Percentiles rank a stretch among this genome's conserved stretches.
Evolutionary conservation across 2,797 vertebrate species (phyloP).

Genomic region (Channa striata): DNA sequence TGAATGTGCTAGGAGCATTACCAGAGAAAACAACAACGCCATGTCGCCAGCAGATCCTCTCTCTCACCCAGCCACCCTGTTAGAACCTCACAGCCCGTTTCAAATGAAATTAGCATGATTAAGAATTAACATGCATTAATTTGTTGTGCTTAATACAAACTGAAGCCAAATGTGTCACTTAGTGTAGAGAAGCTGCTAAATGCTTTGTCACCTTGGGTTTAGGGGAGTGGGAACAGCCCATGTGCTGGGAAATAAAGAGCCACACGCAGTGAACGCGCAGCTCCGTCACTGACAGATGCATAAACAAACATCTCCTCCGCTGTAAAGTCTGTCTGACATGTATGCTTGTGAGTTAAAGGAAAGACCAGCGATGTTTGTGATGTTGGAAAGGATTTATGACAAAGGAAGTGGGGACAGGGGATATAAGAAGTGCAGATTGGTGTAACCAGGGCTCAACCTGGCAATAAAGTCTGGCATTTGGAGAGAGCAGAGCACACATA

Average conservation of each 20-base stretch:
- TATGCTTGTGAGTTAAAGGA: conserved; percentile 33
- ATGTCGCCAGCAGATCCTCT: conserved; percentile 85
- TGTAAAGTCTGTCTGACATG: conserved; percentile 11
- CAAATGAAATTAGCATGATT: conserved; percentile 97
- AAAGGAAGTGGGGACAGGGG: conserved; percentile 46
- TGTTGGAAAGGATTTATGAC: conserved; percentile 60
- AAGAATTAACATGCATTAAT: conserved; percentile 99
- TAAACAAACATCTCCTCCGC: conserved; percentile 45
- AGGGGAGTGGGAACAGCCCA: conserved; percentile 84
- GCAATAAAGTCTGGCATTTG: conserved; percentile 85
- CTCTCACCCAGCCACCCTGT: conserved; percentile 91
- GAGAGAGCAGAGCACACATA: conserved; percentile 61
- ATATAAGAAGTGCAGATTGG: conserved; percentile 73
- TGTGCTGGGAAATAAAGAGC: conserved; percentile 64
- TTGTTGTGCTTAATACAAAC: conserved; percentile 95
- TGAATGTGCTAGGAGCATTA: conserved; percentile 80
- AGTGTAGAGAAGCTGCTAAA: conserved; percentile 87
- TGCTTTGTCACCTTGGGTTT: conserved; percentile 93
- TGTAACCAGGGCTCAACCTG: conserved; percentile 69
- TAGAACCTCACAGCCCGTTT: conserved; percentile 91
- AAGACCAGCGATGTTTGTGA: conserved; percentile 56
- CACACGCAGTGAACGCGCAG: conserved; percentile 13
- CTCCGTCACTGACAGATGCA: conserved; percentile 30
- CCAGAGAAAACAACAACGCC: conserved; percentile 88
- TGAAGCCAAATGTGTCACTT: conserved; percentile 94